phyloP scores from a whole-genome alignment of 2,113 vertebrate genomes.

The Hirundichthys speculiger region DNA sequence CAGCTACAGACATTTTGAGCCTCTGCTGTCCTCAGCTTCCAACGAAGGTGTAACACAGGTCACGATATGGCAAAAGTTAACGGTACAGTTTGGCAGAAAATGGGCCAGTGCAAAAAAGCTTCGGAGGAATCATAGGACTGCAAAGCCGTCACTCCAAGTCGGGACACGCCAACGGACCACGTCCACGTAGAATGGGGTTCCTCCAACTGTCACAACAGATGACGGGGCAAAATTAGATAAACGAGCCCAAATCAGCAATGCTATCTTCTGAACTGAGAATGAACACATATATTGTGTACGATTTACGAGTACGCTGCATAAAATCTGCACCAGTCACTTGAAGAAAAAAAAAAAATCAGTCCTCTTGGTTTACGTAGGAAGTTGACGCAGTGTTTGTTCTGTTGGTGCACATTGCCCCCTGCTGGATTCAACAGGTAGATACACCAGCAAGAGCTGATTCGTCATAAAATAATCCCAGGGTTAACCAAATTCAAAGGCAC shows the following conservation, averaged over 20 bases:
- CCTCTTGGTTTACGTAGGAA: background rate
- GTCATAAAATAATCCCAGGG: no score
- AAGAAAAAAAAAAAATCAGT: conserved; percentile 12
- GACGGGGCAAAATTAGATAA: background rate
- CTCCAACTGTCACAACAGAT: conserved; percentile 35
- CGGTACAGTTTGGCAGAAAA: conserved; percentile 35
- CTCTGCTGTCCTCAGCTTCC: conserved; percentile 44
- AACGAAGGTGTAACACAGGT: conserved; percentile 25
- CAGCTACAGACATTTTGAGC: conserved; percentile 93
- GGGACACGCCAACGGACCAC: conserved; percentile 75
- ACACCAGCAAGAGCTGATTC: no score
- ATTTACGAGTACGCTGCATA: no score
- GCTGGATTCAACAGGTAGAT: background rate
- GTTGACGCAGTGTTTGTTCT: background rate
- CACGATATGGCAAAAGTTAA: conserved; percentile 22
- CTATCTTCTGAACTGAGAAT: background rate
- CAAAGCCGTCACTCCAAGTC: conserved; percentile 60
- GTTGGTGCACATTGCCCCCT: conserved; percentile 45
- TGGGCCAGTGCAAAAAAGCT: conserved; percentile 33
- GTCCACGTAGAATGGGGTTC: conserved; percentile 63
- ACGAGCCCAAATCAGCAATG: fast-evolving
- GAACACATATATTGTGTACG: background rate
- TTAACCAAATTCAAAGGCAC: no score
- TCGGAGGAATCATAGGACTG: conserved; percentile 61
- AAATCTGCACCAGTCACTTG: conserved; percentile 21